phyloP scores from a whole-genome alignment of 2,113 vertebrate genomes.

The Cromileptes altivelis region DNA sequence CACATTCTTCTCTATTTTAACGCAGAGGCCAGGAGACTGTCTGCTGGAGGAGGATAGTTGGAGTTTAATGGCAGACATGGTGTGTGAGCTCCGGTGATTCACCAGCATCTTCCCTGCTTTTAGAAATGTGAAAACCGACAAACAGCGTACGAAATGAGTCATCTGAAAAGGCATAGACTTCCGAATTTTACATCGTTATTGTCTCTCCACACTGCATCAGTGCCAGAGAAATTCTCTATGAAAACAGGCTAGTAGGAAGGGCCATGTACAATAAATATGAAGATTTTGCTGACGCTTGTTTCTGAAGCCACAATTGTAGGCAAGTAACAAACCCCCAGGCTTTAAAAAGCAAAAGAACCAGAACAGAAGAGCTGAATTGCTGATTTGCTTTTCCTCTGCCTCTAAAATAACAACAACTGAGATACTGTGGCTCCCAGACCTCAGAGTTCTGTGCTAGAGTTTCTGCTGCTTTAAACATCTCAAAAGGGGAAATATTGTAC shows the following conservation, averaged over 20 bases:
- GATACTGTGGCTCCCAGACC: background rate
- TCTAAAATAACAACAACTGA: conserved; percentile 3
- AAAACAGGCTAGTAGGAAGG: background rate
- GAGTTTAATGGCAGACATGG: conserved; percentile 5
- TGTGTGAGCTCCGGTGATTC: background rate
- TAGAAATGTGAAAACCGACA: background rate
- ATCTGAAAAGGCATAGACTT: background rate
- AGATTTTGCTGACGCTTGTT: conserved; percentile 11
- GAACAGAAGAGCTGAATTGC: conserved; percentile 11
- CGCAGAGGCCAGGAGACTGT: conserved; percentile 20
- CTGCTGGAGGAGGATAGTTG: conserved; percentile 3
- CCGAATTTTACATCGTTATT: background rate
- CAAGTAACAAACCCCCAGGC: conserved; percentile 5
- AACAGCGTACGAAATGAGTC: background rate
- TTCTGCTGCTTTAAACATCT: too few species aligned
- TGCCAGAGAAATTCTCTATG: background rate
- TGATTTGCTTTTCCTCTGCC: conserved; percentile 1
- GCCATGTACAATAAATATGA: background rate
- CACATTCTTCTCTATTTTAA: conserved; percentile 59
- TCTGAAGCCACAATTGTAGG: background rate
- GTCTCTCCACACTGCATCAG: background rate
- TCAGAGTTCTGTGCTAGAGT: background rate
- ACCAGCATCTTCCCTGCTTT: background rate
- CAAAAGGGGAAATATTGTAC: too few species aligned
- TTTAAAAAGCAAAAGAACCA: conserved; percentile 7